phyloP scores from a whole-genome alignment of 2,797 vertebrate genomes.

The Ctenochaetus hawaiiensis region DNA sequence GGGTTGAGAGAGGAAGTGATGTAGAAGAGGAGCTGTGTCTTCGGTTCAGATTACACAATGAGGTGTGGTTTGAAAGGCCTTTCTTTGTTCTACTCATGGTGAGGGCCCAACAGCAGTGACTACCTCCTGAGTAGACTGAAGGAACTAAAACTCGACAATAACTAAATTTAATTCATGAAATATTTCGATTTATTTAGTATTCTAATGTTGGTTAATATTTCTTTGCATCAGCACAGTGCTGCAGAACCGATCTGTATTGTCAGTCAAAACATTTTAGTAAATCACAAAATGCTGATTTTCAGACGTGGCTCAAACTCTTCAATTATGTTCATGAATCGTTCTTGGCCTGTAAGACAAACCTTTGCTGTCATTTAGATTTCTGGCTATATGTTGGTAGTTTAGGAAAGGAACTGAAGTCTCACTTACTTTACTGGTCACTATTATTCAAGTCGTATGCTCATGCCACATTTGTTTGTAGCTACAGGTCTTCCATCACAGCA shows the following conservation, averaged over 20 bases:
- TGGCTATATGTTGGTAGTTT: background rate
- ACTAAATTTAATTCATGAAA: background rate
- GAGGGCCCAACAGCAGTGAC: no score
- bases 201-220: no score
- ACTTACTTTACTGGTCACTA: background rate
- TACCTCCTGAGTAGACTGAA: no score
- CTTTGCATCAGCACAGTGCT: background rate
- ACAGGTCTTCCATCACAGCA: background rate
- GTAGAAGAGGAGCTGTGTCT: no score
- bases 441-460: background rate
- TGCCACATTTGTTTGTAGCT: background rate
- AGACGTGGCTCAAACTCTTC: background rate
- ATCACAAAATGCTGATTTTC: background rate
- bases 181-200: background rate
- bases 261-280: background rate
- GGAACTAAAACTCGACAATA: background rate
- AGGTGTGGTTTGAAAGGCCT: no score
- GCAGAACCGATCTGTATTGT: background rate
- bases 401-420: background rate
- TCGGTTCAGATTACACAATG: no score
- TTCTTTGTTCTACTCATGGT: no score
- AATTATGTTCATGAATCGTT: background rate
- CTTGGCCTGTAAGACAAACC: background rate
- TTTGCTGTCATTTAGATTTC: background rate
- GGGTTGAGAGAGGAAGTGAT: no score